Base-by-base conservation (phyloP, 2,888 invertebrate genomes). In the Monopis laevigella region DNA sequence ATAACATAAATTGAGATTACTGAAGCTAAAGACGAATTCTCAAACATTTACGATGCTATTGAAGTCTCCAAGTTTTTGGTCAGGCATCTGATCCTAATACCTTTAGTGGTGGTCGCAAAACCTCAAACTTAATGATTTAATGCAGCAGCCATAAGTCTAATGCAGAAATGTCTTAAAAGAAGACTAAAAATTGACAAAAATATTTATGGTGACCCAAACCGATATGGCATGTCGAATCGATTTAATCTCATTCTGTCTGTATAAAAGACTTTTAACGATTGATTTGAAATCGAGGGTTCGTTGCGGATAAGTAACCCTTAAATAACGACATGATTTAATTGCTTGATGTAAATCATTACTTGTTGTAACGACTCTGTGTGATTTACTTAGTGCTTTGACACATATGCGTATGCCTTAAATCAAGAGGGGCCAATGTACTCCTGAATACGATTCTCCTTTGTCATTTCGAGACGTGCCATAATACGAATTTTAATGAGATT, bases 371-470 rank as follows among this genome's bases (percentile, higher is more conserved):
- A 73, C 59, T 61, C 45, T 40, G 45, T 43, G 62, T 78, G 80
- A 80, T 78, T 80, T 80, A 80, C 77, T 67, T 66, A 65, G 67
- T 59, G 66, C 66, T 64, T 68, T 75, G 77, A 75, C 77, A 71
- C 57, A 61, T 57, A 56, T 51, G 56, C 54, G 53, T 55, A 59
- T 58, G 58, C 10, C 55, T 69, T 77, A 74, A 74, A 75, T 75
- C 71, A 70, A 55, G 45, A 11, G 52, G 51, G 54, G 55, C 49
- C 53, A 58, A 52, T 51, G 51, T 52, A 48, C 49, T 55, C 51
- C 44, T 48, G 51, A 55, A 47, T 54, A 50, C 53, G 49, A 63
- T 60, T 56, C 55, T 54, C 69, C 59, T 69, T 74, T 77, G 74
- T 75, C 67, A 58, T 69, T 65, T 53, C 53, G 41, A 50, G 56